Base-by-base conservation (phyloP, 37 sponge, comb jelly and placozoan genomes). In the Geodia barretti region DNA sequence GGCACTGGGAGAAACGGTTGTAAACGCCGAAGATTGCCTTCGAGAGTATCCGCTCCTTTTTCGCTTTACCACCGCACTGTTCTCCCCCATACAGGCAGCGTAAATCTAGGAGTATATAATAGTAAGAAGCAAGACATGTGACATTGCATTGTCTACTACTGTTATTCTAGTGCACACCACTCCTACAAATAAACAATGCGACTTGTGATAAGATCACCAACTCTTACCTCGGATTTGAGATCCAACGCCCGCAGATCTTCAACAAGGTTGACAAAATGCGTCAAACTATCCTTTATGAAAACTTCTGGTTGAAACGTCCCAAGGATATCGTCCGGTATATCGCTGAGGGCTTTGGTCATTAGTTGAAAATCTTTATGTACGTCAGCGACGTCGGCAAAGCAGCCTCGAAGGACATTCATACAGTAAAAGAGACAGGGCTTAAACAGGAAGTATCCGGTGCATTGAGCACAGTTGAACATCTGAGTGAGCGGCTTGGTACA, bases 401-500 rank as follows among this genome's bases (percentile, higher is more conserved):
- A 70, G 28, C 71, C 78, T 63, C 78, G 26, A n/a, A 77, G 34
- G 21, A 35, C 24, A 36, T 77, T 77, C 24, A 77, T 28, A 14
- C 78, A 77, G 67, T 62, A 62, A 36, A 14, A 36, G 0, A 62
- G 34, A 24, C 78, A 77, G 20, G 82, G 83, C 3, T 68, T 41
- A 36, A 77, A 71, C 21, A 31, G 62, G 33, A 1, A 37, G 62
- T 70, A 81, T 1, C 83, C 83, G 4, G 70, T 75, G 36, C 88
- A 88, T 35, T 79, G 30, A 0, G 77, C 78, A 82, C 88, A 88
- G 64, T 82, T 37, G 54, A 70, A 58, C 30, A 88, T 67, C 28
- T 62, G 40, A 8, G 76, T 68, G 34, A 88, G 82, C 17, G 83
- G 82, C 9, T 30, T 41, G 36, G 75, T 41, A 40, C 88, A 88